Conservation (phyloP, 2,113 vertebrate genomes). For the Dromiciops gliroides region DNA sequence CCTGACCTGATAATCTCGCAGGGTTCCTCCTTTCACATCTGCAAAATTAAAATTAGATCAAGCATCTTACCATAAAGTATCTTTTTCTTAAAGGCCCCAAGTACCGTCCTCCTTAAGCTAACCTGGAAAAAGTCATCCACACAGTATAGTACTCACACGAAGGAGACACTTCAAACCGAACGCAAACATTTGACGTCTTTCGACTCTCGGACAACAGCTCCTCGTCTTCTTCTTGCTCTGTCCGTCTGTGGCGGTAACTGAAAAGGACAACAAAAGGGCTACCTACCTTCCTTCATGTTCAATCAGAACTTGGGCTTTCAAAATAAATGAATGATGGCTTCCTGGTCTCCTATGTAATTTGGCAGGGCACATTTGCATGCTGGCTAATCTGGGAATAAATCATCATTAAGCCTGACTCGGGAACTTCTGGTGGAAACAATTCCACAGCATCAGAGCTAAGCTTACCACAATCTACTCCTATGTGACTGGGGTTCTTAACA, state of each 20-base stretch:
- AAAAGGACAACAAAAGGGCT: conserved; percentile 44
- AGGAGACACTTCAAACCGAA: conserved; percentile 92
- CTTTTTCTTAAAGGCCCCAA: conserved; percentile 14
- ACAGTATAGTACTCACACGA: conserved; percentile 85
- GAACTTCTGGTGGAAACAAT: conserved; percentile 23
- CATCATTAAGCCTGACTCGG: background rate
- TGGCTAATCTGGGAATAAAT: background rate
- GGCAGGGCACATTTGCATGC: conserved; percentile 18
- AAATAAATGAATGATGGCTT: background rate
- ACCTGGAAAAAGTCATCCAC: conserved; percentile 3
- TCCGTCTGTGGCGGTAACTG: conserved; percentile 91
- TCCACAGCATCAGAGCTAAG: conserved; percentile 16
- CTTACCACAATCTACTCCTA: background rate
- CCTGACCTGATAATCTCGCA: conserved; percentile 93
- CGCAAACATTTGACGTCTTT: conserved; percentile 88
- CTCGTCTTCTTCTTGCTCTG: conserved; percentile 93
- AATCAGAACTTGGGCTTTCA: background rate
- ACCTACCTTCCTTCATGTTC: background rate
- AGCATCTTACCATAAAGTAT: background rate
- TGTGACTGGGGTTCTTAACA: background rate
- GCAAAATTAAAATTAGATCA: conserved; percentile 70
- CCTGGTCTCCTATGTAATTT: background rate
- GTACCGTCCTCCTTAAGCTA: conserved; percentile 28
- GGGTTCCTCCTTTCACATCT: conserved; percentile 92
- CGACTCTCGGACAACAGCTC: conserved; percentile 91